Evolutionary conservation across 2,888 invertebrate genomes (phyloP).

Genomic region (Ypsolopha scabrella): DNA sequence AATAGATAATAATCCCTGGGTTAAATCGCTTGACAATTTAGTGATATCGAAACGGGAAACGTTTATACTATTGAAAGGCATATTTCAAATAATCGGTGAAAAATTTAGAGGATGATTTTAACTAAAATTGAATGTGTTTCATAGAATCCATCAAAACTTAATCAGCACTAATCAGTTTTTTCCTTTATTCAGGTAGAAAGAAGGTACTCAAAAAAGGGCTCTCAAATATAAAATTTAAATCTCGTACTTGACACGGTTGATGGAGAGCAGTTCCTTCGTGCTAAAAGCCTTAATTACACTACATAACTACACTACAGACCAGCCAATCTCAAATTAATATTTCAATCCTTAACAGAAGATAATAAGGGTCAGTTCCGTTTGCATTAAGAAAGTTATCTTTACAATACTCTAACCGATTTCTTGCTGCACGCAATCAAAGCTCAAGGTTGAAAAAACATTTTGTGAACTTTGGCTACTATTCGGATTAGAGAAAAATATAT

Average conservation of each 20-base stretch:
- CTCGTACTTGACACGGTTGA: neutral
- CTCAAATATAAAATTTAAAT: neutral
- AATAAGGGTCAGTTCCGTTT: neutral
- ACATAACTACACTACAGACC: slow-evolving; percentile 3
- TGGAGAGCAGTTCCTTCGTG: slow-evolving; percentile 19
- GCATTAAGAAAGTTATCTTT: neutral
- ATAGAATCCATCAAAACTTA: slow-evolving; percentile 17
- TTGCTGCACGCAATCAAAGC: slow-evolving; percentile 32
- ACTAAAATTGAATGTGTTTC: too few species aligned
- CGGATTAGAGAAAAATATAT: too few species aligned
- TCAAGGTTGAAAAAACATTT: slow-evolving; percentile 36
- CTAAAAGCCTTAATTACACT: slow-evolving; percentile 38
- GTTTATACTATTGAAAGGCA: too few species aligned
- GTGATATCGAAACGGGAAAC: neutral
- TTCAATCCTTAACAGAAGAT: neutral
- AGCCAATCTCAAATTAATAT: neutral
- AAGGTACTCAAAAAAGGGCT: neutral
- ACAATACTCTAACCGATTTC: slow-evolving; percentile 17
- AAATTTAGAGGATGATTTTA: too few species aligned
- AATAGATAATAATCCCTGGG: slow-evolving; percentile 28
- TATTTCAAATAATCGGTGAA: too few species aligned
- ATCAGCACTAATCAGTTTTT: slow-evolving; percentile 1
- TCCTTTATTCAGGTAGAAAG: neutral
- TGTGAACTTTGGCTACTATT: slow-evolving; percentile 34
- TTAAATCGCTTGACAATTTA: neutral